These are phyloP conservation scores for Herpetotheres cachinnans DNA, from an alignment of 2,113 vertebrate species.

Conservation along the genomic window DNA sequence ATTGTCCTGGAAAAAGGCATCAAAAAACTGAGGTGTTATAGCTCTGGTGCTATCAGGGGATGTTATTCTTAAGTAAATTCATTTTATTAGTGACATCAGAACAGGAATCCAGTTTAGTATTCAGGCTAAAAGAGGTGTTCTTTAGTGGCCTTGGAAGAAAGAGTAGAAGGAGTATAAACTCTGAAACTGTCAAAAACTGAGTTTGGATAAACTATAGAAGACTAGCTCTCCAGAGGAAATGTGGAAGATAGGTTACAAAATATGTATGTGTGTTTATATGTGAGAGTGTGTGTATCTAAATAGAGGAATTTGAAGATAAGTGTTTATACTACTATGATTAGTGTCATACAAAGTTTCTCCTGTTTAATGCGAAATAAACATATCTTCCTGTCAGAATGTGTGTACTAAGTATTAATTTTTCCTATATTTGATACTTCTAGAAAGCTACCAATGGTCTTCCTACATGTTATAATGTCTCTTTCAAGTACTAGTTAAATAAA, in stretches of 20 bases:
- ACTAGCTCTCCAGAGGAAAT: background rate
- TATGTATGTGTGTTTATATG: rapidly evolving
- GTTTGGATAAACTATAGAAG: background rate
- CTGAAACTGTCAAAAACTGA: background rate
- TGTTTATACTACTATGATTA: background rate
- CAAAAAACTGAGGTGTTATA: background rate
- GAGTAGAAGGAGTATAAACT: background rate
- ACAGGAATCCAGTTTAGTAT: background rate
- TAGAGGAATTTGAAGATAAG: background rate
- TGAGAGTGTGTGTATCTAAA: background rate
- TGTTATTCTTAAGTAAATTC: background rate
- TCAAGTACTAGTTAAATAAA: background rate
- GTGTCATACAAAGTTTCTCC: background rate
- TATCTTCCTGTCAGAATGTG: background rate
- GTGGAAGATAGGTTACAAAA: background rate
- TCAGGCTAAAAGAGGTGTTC: background rate
- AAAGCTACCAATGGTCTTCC: background rate
- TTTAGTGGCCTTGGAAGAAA: background rate
- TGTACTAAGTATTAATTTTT: background rate
- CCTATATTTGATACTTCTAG: background rate
- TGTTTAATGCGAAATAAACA: background rate
- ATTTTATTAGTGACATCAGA: background rate
- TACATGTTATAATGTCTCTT: background rate
- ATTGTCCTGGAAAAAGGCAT: background rate
- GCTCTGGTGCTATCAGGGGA: background rate